Evolutionary conservation across 2,888 invertebrate species (phyloP), one percentile per base, ranked within the genome.

Genomic region (Lomographa bimaculata): DNA sequence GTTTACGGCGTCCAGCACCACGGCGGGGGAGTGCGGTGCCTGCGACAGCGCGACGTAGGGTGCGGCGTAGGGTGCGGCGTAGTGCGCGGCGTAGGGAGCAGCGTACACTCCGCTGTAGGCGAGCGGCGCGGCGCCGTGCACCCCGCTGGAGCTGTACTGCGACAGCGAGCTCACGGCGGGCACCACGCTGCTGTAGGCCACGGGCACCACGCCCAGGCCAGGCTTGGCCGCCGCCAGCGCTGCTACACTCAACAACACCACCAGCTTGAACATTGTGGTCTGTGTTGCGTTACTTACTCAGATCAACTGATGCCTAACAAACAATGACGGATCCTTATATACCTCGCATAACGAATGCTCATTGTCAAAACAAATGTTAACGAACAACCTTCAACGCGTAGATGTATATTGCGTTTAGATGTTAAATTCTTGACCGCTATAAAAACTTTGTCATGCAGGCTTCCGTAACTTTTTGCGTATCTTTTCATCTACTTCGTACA

Each of bases 211-310:
- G 17, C 70, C 62, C 19, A 71, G 30, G 26, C 71, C 40, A 5
- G 89, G 89, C 70, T 83, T 89, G 70, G 92, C 92, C 50, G 81
- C 90, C 51, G 87, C 91, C 70, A 92, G 60, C 30, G 21, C 30
- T 16, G 16, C 32, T 38, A 91, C 77, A 64, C 91, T 91, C 71
- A 90, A 90, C 87, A 93, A 91, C 79, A 91, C 91, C 89, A 91
- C 90, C 90, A 89, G 71, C 73, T 87, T 87, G 68, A 63, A 81
- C 89, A 89, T 89, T 64, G 68, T 87, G 84, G 80, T 86, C 80
- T 84, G 80, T 76, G 83, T 82, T 79, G 76, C 64, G 63, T 72
- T 67, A 54, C 42, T 53, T 20, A 60, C 62, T 69, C 66, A 70
- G 71, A 79, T 76, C 71, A 74, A 87, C 79, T 87, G 84, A 85